Evolutionary conservation across 2,888 invertebrate genomes (phyloP).

Genomic region (Sturmia bella): DNA sequence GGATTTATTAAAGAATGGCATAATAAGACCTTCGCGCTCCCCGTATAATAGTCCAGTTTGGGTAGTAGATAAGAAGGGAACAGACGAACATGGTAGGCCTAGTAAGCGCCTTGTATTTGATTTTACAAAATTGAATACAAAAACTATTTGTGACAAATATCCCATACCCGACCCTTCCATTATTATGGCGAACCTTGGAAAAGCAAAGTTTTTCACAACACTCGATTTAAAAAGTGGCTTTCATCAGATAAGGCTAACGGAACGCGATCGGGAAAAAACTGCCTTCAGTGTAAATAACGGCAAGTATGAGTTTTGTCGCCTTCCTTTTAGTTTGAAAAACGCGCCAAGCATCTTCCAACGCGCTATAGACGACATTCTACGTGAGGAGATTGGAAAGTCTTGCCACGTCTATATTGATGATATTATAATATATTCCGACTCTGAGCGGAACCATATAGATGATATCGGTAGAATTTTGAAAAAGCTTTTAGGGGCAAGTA

Average conservation of each 20-base stretch:
- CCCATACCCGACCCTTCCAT: slow-evolving; percentile 55
- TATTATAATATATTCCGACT: slow-evolving; percentile 5
- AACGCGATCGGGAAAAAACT: slow-evolving; percentile 52
- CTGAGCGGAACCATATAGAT: neutral
- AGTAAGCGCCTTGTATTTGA: slow-evolving; percentile 49
- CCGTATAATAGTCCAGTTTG: neutral
- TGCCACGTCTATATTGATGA: slow-evolving; percentile 16
- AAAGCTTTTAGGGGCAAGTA: neutral
- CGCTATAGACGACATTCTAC: slow-evolving; percentile 50
- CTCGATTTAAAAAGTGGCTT: slow-evolving; percentile 3
- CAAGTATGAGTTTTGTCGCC: slow-evolving; percentile 28
- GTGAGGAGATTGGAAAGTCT: neutral
- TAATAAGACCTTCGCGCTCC: too few relatives aligned
- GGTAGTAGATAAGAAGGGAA: neutral
- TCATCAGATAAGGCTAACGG: slow-evolving; percentile 31
- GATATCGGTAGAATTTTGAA: neutral
- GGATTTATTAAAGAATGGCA: slow-evolving; percentile 6
- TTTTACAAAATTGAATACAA: slow-evolving; percentile 66
- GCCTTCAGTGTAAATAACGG: slow-evolving; percentile 55
- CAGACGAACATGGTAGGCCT: neutral
- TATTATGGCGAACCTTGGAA: slow-evolving; percentile 59
- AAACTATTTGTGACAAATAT: slow-evolving; percentile 61
- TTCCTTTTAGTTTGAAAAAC: slow-evolving; percentile 32
- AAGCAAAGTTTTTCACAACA: too few relatives aligned
- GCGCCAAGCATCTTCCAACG: slow-evolving; percentile 26